A percentile compares a stretch with the other conserved stretches of the same genome.
Conservation (phyloP, 2,113 vertebrate genomes). For the Oostethus manadensis region DNA sequence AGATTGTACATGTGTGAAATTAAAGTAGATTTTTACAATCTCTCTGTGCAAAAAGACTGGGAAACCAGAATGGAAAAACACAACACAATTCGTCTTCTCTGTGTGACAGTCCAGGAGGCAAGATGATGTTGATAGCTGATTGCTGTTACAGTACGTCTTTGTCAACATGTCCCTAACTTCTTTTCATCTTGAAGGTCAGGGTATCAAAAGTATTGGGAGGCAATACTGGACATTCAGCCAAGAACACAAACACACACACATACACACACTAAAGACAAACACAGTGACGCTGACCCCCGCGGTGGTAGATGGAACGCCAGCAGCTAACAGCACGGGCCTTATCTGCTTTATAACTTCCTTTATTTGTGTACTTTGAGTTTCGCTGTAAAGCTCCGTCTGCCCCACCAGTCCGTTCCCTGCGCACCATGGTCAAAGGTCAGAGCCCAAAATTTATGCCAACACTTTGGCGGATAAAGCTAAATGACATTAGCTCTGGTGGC, state of each 20-base stretch:
- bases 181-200: neutral
- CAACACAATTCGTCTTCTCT: neutral
- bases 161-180: neutral
- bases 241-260: neutral
- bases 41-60: too few relatives aligned
- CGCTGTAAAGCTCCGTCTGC: conserved; percentile 8
- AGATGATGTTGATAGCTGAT: neutral
- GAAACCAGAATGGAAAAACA: neutral
- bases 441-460: conserved; percentile 1
- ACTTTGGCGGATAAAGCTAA: neutral
- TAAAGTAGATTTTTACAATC: too few relatives aligned
- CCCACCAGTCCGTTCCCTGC: neutral
- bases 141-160: neutral
- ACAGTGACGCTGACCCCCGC: too few relatives aligned
- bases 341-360: conserved; percentile 18
- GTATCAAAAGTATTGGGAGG: neutral
- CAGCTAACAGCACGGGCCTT: conserved; percentile 1
- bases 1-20: too few relatives aligned
- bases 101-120: neutral
- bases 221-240: neutral
- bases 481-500: neutral
- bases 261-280: neutral
- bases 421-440: conserved; percentile 3
- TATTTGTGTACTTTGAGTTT: conserved; percentile 20
- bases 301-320: neutral